Evolutionary conservation across 2,113 vertebrate species (phyloP), one percentile per base, ranked within the genome.

Genomic region (Ailuropoda melanoleuca): DNA sequence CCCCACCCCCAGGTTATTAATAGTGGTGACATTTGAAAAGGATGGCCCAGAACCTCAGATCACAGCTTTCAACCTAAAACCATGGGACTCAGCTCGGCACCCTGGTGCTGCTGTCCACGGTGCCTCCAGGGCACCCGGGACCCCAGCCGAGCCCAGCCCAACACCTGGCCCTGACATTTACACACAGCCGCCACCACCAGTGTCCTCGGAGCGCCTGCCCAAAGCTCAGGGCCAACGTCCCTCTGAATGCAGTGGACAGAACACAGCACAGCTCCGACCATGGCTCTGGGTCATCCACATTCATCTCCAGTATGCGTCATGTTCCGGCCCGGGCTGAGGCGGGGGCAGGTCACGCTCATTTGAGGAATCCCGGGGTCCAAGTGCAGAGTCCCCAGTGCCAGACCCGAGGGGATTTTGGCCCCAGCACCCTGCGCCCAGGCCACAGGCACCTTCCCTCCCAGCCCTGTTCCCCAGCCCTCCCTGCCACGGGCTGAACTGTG

Each of bases 21-120:
- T 95, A 98, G 95, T 75, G 14, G 58, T 96, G 98, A 98, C 97
- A 98, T 97, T 98, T 98, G 29, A 55, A 89, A 95, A 87, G 90
- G 56, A 46, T 64, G 46, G 90, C 72, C 72, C 46, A 96, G 96
- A 95, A 43, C 77, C 93, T n/a, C 62, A 56, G 80, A 97, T 98
- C 15, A 89, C 37, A 60, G 75, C 97, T 97, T 98, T 98, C 97
- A 95, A 96, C 98, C 96, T 75, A 56, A 97, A 98, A 95, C 93
- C 95, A 87, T 96, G 0, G 4, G 82, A 96, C 89, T 34, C 82
- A 95, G 90, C 87, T 97, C 93, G 9, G 23, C 2, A 10, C 53
- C 86, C 88, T 5, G 1, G 46, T 24, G 60, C 7, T 34, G 21
- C 66, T 0, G 7, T 75, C 43, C 26, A 8, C 43, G 4, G 21